Evolutionary conservation across 1,140 invertebrate species (phyloP), one percentile per base, ranked within the genome.

Genomic region (Papilio glaucus): DNA sequence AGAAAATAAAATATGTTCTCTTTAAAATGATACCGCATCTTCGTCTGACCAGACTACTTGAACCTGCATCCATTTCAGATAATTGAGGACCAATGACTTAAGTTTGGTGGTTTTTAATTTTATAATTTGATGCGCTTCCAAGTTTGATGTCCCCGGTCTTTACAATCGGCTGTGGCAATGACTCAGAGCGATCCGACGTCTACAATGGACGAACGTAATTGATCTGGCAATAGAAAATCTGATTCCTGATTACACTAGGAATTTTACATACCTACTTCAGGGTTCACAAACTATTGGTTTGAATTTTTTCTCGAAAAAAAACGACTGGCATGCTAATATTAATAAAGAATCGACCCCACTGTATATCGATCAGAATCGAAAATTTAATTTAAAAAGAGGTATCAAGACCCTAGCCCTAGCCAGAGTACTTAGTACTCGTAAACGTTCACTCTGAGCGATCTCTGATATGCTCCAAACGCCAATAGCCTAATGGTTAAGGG

Each of bases 181-280:
- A 49, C 45, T 21, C 45, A 6, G 8, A 15, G 9, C 45, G 7
- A 18, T 18, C 18, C n/a, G n/a, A 45, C 41, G 15, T 49, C 15
- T 49, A 33, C 6, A 21, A 49, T 49, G 18, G 42, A 18, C 42
- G 42, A 49, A 49, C 15, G 29, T 33, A 2, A 49, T 49, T 49
- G 10, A 49, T 21, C 45, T 15, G 18, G 42, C 5, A 45, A 45
- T 45, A 1, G 12, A 49, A 49, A 18, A 49, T 2, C 45, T 21
- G 45, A 18, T 49, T 49, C 45, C 45, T 21, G 15, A 41, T 13
- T 41, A 12, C 39, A 41, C 4, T 41, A 0, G 6, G 6, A 15
- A 18, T 49, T 18, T 49, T 49, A 49, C 45, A 21, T 18, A 18
- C 45, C 45, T 49, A 18, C 45, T 49, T 18, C 45, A 49, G 45